Conservation (phyloP, 2,113 vertebrate genomes). For the Xiphophorus maculatus region DNA sequence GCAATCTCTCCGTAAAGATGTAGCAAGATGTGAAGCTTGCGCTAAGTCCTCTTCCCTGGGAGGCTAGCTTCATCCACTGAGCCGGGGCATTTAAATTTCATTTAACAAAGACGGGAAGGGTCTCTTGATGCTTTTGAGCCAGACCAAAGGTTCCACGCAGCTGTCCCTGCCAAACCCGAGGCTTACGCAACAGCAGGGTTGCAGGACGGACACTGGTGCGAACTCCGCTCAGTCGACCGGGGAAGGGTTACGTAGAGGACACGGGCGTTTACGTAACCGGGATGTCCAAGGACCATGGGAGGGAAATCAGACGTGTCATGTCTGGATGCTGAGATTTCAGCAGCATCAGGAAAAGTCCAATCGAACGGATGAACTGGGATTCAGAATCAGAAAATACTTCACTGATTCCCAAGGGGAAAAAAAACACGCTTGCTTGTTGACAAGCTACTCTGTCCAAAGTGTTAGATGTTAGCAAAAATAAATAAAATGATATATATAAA, state of each 20-base stretch:
- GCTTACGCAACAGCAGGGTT: conserved; percentile 51
- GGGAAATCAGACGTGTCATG: conserved; percentile 33
- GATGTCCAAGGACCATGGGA: conserved; percentile 43
- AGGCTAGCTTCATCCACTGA: conserved; percentile 31
- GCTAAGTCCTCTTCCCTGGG: background rate
- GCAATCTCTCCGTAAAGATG: too few species aligned
- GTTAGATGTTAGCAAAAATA: too few species aligned
- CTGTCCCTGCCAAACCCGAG: conserved; percentile 27
- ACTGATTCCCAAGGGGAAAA: background rate
- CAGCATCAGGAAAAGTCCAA: background rate
- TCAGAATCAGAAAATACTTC: too few species aligned
- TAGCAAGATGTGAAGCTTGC: conserved; percentile 3
- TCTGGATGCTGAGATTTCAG: conserved; percentile 23
- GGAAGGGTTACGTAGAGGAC: conserved; percentile 34
- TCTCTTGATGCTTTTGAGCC: conserved; percentile 24
- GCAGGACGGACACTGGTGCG: conserved; percentile 26
- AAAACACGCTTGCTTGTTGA: background rate
- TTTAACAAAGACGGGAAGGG: conserved; percentile 42
- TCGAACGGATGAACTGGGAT: background rate
- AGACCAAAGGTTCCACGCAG: conserved; percentile 20
- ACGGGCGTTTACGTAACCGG: conserved; percentile 41
- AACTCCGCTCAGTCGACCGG: conserved; percentile 42
- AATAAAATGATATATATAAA: too few species aligned
- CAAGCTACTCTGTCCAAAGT: too few species aligned
- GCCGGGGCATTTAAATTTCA: conserved; percentile 52